These are phyloP conservation scores for Cydia pomonella DNA, from an alignment of 1,140 invertebrate genomes.

Conservation along the genomic window DNA sequence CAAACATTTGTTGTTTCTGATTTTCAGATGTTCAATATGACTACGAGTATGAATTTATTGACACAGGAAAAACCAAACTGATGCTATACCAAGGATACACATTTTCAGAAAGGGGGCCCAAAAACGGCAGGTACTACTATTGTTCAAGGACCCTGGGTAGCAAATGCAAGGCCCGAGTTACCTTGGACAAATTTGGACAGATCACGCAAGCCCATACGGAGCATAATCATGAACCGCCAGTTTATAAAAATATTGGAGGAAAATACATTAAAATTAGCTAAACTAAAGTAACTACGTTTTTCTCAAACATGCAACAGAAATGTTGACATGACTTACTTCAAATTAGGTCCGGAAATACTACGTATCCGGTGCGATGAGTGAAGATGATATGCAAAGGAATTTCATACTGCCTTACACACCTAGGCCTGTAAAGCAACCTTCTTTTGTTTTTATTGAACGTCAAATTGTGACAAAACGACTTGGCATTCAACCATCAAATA, in stretches of 20 bases:
- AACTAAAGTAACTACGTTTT: neutral
- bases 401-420: too few relatives aligned
- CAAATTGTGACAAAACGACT: too few relatives aligned
- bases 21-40: neutral
- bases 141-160: slow-evolving; percentile 6
- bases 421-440: too few relatives aligned
- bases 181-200: slow-evolving; percentile 40
- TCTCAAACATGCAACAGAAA: too few relatives aligned
- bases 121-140: slow-evolving; percentile 35
- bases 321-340: too few relatives aligned
- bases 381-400: too few relatives aligned
- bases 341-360: too few relatives aligned
- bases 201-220: slow-evolving; percentile 1
- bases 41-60: slow-evolving; percentile 5
- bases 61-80: slow-evolving; percentile 5
- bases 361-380: too few relatives aligned
- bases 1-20: neutral
- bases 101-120: slow-evolving; percentile 13
- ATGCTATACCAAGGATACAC: slow-evolving; percentile 30
- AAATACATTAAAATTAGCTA: slow-evolving; percentile 39
- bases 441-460: too few relatives aligned
- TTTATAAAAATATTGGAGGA: slow-evolving; percentile 33
- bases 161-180: slow-evolving; percentile 43
- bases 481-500: too few relatives aligned
- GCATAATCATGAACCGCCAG: slow-evolving; percentile 45